Conservation (phyloP, 2,797 vertebrate genomes). For the Chloroceryle inda region DNA sequence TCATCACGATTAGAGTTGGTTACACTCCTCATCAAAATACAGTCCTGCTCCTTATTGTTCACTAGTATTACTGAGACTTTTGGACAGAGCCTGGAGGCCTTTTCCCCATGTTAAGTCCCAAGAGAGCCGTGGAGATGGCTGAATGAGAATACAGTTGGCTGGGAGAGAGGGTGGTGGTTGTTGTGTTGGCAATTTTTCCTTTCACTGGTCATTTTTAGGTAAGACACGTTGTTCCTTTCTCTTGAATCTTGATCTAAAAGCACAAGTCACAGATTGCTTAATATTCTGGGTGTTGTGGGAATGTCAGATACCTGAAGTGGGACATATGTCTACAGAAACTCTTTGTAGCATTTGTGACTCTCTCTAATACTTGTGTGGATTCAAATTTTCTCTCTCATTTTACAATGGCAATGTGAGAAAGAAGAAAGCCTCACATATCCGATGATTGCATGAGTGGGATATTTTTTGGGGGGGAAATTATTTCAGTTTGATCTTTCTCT, state of each 20-base stretch:
- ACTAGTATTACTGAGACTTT: not conserved
- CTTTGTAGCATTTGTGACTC: slow-evolving; percentile 18
- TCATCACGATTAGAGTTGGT: not conserved
- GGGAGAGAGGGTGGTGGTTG: not conserved
- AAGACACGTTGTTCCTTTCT: not conserved
- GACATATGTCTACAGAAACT: not conserved
- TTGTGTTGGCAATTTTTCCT: not conserved
- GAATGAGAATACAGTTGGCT: not conserved
- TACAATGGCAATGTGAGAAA: slow-evolving; percentile 46
- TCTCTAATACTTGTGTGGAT: not conserved
- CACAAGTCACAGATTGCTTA: not conserved
- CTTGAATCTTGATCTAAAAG: not conserved
- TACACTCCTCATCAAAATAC: not conserved
- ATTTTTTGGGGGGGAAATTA: not conserved
- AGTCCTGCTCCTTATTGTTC: not conserved
- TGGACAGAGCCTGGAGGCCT: not conserved
- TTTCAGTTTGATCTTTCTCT: slow-evolving; percentile 9
- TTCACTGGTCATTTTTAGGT: not conserved
- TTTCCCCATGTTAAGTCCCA: not conserved
- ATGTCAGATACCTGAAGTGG: slow-evolving; percentile 18
- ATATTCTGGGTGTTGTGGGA: not conserved
- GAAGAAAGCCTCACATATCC: slow-evolving; percentile 19
- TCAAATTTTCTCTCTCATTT: slow-evolving; percentile 7
- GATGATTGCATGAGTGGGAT: slow-evolving; percentile 18
- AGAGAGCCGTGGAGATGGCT: not conserved